Conservation (phyloP, 2,113 vertebrate species). For the Oryzias javanicus region DNA sequence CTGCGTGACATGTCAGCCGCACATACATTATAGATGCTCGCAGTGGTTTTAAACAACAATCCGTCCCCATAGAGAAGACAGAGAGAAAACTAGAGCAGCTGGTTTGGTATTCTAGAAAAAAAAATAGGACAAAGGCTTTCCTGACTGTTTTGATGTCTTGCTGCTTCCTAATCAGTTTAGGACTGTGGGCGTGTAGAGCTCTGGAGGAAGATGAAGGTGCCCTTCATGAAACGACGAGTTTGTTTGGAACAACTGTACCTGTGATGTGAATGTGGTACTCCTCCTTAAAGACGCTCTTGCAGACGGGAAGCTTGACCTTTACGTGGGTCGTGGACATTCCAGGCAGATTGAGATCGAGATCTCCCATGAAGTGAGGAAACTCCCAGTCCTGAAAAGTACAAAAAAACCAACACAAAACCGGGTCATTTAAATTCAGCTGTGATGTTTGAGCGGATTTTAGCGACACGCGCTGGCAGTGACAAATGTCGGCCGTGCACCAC, state of each 20-base stretch:
- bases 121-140: slow-evolving; percentile 41
- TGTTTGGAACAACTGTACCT: slow-evolving; percentile 73
- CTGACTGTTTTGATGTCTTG: slow-evolving; percentile 13
- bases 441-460: slow-evolving; percentile 14
- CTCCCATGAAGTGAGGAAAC: slow-evolving; percentile 98
- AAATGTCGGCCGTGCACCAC: slow-evolving; percentile 20
- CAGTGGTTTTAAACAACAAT: slow-evolving; percentile 47
- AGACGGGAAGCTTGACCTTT: slow-evolving; percentile 91
- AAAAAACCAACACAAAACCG: slow-evolving; percentile 16
- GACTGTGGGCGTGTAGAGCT: neutral
- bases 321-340: slow-evolving; percentile 91
- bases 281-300: slow-evolving; percentile 91
- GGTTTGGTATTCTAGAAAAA: slow-evolving; percentile 3
- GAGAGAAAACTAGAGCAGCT: slow-evolving; percentile 42
- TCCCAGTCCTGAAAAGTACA: slow-evolving; percentile 88
- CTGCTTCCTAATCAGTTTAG: slow-evolving; percentile 26
- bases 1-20: slow-evolving; percentile 46
- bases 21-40: slow-evolving; percentile 54
- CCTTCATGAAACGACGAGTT: slow-evolving; percentile 5
- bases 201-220: neutral
- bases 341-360: slow-evolving; percentile 94
- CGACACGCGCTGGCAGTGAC: neutral
- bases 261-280: slow-evolving; percentile 98
- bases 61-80: slow-evolving; percentile 15
- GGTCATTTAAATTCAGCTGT: neutral